A percentile compares a stretch with the other conserved stretches of the same genome.
Evolutionary conservation across 2,797 vertebrate genomes (phyloP).

Genomic region (Hippocampus kuda): DNA sequence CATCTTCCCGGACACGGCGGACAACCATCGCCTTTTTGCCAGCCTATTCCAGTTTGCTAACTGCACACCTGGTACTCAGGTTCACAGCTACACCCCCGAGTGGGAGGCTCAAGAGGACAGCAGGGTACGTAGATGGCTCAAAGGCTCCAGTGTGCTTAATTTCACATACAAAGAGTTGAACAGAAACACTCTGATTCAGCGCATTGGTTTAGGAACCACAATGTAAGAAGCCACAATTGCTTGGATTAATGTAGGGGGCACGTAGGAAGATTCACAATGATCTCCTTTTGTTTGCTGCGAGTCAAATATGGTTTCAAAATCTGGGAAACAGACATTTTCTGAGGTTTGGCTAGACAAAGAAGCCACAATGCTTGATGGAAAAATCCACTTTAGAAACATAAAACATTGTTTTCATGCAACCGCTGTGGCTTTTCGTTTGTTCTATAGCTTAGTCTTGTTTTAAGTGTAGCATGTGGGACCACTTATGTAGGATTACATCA

Average conservation of each 20-base stretch:
- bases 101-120: constrained; percentile 78
- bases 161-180: background rate
- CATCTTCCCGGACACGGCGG: constrained; percentile 72
- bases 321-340: constrained; percentile 36
- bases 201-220: constrained; percentile 8
- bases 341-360: constrained; percentile 32
- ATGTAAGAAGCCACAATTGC: constrained; percentile 3
- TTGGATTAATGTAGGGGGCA: constrained; percentile 9
- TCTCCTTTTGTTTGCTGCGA: constrained; percentile 28
- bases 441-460: background rate
- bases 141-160: background rate
- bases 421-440: background rate
- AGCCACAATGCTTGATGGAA: constrained; percentile 21
- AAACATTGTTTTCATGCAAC: background rate
- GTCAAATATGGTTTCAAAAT: constrained; percentile 28
- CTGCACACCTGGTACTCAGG: constrained; percentile 69
- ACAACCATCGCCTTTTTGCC: constrained; percentile 73
- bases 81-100: constrained; percentile 68
- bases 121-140: constrained; percentile 56
- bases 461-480: background rate
- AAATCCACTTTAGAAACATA: constrained; percentile 14
- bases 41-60: constrained; percentile 81
- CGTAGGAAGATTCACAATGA: constrained; percentile 21
- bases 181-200: background rate
- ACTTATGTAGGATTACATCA: background rate